Evolutionary conservation across 2,888 invertebrate genomes (phyloP), one percentile per base, ranked within the genome.

Genomic region (Erebia aethiops): DNA sequence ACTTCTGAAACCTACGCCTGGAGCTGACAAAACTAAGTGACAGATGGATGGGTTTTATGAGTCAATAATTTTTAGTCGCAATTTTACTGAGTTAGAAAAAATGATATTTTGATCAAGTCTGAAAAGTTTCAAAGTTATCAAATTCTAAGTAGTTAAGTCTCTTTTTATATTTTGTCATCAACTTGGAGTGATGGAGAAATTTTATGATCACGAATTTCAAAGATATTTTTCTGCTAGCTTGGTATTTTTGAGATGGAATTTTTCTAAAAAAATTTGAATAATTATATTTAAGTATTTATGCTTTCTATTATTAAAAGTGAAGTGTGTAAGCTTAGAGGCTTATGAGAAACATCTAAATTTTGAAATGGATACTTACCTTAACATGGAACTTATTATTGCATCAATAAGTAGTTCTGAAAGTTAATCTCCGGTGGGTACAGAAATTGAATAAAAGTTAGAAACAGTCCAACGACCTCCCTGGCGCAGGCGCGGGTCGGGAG

Each of bases 131-230:
- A 46, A 61, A 61, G 61, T 61, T 61, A 61, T 61, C 18, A 61
- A 61, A 60, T 10, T 61, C 18, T 43, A 46, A 61, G 61, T 41
- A 60, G 14, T 10, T 60, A 61, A 61, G 43, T 43, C 61, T 43
- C 16, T 16, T 61, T 61, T 61, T 61, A 61, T 61, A 61, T 43
- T 61, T 61, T 61, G 46, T 18, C 43, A 61, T 61, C 61, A 43
- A 43, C 16, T 16, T 11, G 18, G 43, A 43, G 13, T 18, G 13
- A 43, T 16, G 43, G 43, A 43, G 5, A 43, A 61, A 61, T 18
- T 61, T 61, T 61, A 61, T 18, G 43, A 61, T 11, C n/a, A 10
- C 1, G 46, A 46, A 46, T 61, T 18, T 60, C 60, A 11, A 3
- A 16, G 60, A 60, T 43, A n/a, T 41, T 60, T 14, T 16, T 18